Evolutionary conservation across 53 echinoderm and acorn worm genomes (phyloP).

Genomic region (Stichopus horrens): DNA sequence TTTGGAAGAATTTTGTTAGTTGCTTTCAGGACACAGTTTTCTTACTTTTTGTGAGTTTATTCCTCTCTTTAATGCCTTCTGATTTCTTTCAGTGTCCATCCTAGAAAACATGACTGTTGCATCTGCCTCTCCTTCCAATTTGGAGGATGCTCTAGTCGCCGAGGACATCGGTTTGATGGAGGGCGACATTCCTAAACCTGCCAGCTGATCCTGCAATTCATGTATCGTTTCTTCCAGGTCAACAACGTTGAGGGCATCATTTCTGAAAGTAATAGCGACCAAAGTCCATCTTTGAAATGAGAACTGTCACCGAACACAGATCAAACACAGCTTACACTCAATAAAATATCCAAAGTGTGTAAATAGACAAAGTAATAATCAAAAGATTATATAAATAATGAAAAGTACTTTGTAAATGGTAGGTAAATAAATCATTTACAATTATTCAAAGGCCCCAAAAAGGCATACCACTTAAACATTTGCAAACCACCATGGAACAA

Average conservation of each 20-base stretch:
- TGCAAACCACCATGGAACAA: too few species aligned
- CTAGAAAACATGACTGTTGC: slow-evolving; percentile 87
- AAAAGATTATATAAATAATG: too few species aligned
- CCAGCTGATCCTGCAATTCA: slow-evolving; percentile 83
- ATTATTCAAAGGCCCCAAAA: too few species aligned
- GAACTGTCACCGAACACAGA: too few species aligned
- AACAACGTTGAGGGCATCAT: slow-evolving; percentile 89
- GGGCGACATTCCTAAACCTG: slow-evolving; percentile 68
- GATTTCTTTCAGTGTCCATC: slow-evolving; percentile 88
- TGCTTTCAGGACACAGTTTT: too few species aligned
- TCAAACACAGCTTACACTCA: too few species aligned
- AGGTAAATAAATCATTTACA: too few species aligned
- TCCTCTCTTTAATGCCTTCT: slow-evolving; percentile 84
- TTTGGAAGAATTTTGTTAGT: too few species aligned
- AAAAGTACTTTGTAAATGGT: too few species aligned
- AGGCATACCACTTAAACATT: too few species aligned
- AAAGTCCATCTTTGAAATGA: not conserved
- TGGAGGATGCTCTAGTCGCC: slow-evolving; percentile 55
- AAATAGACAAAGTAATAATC: too few species aligned
- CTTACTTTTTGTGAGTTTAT: slow-evolving; percentile 84
- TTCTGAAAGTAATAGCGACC: slow-evolving; percentile 35
- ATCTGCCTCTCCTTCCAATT: slow-evolving; percentile 56
- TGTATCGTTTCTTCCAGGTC: slow-evolving; percentile 88
- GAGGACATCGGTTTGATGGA: slow-evolving; percentile 63
- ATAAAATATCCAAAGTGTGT: too few species aligned